Conservation (phyloP, 2,113 vertebrate species). For the Plecturocebus donacophilus region DNA sequence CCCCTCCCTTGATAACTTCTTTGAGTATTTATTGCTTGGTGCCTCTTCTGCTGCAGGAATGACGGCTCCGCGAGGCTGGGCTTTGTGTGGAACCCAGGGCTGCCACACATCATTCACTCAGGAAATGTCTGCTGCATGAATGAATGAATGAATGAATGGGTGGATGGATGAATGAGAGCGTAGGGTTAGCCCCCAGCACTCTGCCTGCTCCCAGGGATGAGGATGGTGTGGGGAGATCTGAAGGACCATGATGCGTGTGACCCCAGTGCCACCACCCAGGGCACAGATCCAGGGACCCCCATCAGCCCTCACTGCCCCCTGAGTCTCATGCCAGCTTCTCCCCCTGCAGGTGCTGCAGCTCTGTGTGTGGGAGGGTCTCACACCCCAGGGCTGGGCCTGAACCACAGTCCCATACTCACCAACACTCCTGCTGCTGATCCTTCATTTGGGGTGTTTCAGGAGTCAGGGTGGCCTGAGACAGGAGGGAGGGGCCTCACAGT, state of each 20-base stretch:
- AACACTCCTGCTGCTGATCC: background rate
- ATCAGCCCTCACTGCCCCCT: background rate
- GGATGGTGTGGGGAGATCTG: background rate
- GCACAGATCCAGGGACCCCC: background rate
- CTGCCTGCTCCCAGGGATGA: background rate
- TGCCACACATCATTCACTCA: background rate
- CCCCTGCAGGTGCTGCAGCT: constrained; percentile 72
- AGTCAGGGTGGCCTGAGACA: background rate
- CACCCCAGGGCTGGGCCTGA: too few species aligned
- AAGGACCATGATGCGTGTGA: background rate
- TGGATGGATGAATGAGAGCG: background rate
- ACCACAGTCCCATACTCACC: too few species aligned
- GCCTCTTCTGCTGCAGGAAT: background rate
- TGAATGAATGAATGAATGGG: background rate
- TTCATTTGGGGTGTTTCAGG: background rate
- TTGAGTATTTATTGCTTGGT: background rate
- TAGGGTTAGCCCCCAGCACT: background rate
- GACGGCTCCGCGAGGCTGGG: rapidly evolving
- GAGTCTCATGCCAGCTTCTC: constrained; percentile 83
- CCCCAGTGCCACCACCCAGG: background rate
- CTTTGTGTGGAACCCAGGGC: rapidly evolving
- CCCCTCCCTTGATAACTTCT: too few species aligned
- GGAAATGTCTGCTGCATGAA: background rate
- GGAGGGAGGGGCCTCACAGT: background rate
- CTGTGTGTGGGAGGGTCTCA: too few species aligned